Conservation (phyloP, 92 coral and sea anemone species). For the Blastomussa wellsi region DNA sequence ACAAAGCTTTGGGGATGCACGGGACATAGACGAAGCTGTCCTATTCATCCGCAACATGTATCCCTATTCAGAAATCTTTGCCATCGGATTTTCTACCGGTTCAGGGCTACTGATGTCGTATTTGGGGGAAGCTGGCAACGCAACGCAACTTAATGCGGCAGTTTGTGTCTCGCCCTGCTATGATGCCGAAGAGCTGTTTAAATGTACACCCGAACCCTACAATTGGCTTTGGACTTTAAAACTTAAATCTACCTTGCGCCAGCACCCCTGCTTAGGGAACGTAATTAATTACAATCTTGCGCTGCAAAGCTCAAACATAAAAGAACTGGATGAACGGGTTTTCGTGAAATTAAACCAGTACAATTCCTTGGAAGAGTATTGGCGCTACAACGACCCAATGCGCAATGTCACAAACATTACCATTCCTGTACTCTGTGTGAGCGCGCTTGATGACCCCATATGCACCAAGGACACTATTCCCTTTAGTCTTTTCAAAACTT, state of each 20-base stretch:
- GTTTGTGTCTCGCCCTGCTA: slow-evolving; percentile 95
- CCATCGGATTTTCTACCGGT: slow-evolving; percentile 86
- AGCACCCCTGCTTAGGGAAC: slow-evolving; percentile 83
- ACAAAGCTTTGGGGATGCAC: slow-evolving; percentile 82
- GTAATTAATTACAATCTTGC: slow-evolving; percentile 78
- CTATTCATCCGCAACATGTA: slow-evolving; percentile 76
- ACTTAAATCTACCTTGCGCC: slow-evolving; percentile 66
- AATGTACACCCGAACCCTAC: slow-evolving; percentile 76
- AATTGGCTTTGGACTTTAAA: slow-evolving; percentile 86
- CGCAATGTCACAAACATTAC: slow-evolving; percentile 79
- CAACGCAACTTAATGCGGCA: slow-evolving; percentile 65
- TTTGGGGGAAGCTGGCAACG: slow-evolving; percentile 70
- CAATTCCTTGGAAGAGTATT: slow-evolving; percentile 73
- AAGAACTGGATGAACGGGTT: slow-evolving; percentile 89
- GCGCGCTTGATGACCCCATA: slow-evolving; percentile 93
- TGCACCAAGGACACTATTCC: slow-evolving; percentile 89
- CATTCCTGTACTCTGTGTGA: slow-evolving; percentile 88
- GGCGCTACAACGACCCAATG: slow-evolving; percentile 87
- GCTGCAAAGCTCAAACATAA: slow-evolving; percentile 69
- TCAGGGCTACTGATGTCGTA: slow-evolving; percentile 87
- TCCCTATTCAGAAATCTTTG: slow-evolving; percentile 86
- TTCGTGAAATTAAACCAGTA: slow-evolving; percentile 76
- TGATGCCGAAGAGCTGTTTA: slow-evolving; percentile 80
- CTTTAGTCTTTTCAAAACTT: slow-evolving; percentile 90
- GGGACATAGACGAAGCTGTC: slow-evolving; percentile 88